Evolutionary conservation across 1,140 invertebrate genomes (phyloP), one percentile per base, ranked within the genome.

Genomic region (Panagrolaimus sp.): DNA sequence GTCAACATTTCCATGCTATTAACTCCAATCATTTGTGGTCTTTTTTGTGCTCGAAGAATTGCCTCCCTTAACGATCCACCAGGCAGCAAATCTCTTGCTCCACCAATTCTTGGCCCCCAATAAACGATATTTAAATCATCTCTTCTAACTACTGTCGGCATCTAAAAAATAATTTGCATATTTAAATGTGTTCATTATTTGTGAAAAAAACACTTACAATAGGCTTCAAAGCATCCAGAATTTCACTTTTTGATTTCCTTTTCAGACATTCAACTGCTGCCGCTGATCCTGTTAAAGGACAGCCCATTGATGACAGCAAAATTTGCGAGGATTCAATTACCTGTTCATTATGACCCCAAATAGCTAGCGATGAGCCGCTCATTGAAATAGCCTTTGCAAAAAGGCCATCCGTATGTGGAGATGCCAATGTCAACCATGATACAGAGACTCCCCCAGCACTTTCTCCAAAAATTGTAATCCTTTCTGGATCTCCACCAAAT

Each of bases 371-470:
- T 25, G 14, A 20, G 1, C 51, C 51, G 0, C 20, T 25, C 51
- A 57, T 57, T 9, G 20, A 25, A 27, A 57, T 57, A 11, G 51
- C 51, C 4, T 16, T 57, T 25, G n/a, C n/a, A 23, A 57, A 57
- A 0, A 57, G 4, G n/a, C 20, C 20, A 25, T 57, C 51, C 2
- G 51, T 57, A 4, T 57, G 20, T 1, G 51, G 51, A 5, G 20
- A 11, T n/a, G n/a, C n/a, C 65, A 92, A 86, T 65, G 92, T 86
- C 78, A 91, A 93, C 77, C 91, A 85, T 47, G 80, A 83, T 0
- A 92, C 91, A 20, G 90, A 91, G 16, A 90, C 90, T 4, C 89
- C 91, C 0, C 91, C 92, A 0, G 91, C 91, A 67, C 43, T 62
- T 53, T 77, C 66, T 9, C 86, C 86, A 69, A 86, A 84, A 20